Conservation (phyloP, 2,888 invertebrate genomes). For the Crepidodera aurea region DNA sequence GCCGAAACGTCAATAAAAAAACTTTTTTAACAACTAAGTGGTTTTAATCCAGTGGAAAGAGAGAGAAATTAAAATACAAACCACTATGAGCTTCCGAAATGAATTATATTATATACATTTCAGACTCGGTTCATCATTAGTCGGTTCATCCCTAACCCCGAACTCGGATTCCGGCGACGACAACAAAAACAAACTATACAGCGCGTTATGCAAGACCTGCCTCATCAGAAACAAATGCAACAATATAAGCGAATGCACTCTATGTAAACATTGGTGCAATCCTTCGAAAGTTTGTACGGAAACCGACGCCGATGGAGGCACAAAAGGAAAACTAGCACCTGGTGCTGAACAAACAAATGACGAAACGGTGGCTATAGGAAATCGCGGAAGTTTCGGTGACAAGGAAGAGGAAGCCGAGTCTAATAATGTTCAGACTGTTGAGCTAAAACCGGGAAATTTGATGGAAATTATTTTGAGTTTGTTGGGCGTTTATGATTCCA, state of each 20-base stretch:
- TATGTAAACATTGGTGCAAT: constrained; percentile 30
- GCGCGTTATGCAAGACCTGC: constrained; percentile 22
- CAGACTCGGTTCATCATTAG: background rate
- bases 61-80: no score
- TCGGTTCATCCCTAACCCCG: background rate
- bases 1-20: no score
- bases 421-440: constrained; percentile 18
- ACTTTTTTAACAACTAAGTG: no score
- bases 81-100: no score
- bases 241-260: constrained; percentile 1
- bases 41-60: no score
- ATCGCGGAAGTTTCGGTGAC: constrained; percentile 21
- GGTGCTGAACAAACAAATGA: background rate
- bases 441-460: constrained; percentile 6
- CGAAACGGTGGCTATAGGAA: background rate
- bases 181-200: constrained; percentile 24
- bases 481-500: constrained; percentile 35
- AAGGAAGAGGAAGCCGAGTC: background rate
- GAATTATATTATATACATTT: no score
- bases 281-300: constrained; percentile 7
- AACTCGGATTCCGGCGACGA: background rate
- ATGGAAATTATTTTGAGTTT: constrained; percentile 40
- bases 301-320: background rate
- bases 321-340: background rate
- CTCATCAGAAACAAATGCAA: constrained; percentile 10